phyloP scores from a whole-genome alignment of 2,113 vertebrate species.

The Argyrosomus japonicus region DNA sequence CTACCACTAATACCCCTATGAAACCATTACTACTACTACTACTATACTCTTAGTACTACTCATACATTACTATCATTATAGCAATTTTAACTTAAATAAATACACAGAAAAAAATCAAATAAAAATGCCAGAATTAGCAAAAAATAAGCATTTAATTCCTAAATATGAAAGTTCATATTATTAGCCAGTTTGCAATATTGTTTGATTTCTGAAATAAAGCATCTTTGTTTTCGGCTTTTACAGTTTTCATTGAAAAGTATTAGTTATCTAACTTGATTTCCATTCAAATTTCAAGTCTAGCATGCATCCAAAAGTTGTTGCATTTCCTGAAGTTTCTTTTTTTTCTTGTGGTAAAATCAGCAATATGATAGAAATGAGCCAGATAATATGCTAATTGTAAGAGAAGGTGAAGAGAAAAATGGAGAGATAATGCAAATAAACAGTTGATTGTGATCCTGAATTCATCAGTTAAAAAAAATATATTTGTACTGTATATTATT shows the following conservation, averaged over 20 bases:
- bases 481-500: not conserved
- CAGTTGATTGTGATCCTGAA: slow-evolving; percentile 8
- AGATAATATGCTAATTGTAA: not conserved
- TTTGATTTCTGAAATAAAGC: not conserved
- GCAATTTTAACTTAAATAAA: not conserved
- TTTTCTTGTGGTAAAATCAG: not conserved
- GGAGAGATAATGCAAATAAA: slow-evolving; percentile 2
- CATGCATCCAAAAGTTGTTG: not conserved
- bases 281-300: not conserved
- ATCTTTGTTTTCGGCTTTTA: too few relatives aligned
- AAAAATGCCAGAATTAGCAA: too few relatives aligned
- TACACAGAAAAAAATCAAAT: too few relatives aligned
- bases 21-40: not conserved
- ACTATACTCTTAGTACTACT: not conserved
- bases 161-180: not conserved
- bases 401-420: not conserved
- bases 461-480: not conserved
- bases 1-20: slow-evolving; percentile 3
- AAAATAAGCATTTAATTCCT: not conserved
- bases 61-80: not conserved
- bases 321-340: not conserved
- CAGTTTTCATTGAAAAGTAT: not conserved
- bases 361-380: not conserved
- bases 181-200: not conserved
- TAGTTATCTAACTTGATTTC: not conserved